Conservation (phyloP, 2,888 invertebrate species). For the Aromia moschata region DNA sequence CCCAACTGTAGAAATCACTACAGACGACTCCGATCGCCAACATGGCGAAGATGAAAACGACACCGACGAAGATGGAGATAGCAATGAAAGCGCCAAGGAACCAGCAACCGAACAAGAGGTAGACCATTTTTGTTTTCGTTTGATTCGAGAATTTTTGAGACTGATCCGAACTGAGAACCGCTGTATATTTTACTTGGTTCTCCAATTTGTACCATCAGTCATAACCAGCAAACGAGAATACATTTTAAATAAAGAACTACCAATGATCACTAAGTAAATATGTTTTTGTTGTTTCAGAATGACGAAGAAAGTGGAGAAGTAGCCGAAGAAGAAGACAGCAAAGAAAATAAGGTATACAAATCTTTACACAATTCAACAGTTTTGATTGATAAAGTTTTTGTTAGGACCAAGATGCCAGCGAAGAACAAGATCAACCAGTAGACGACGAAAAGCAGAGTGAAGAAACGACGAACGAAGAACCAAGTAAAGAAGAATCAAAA, state of each 20-base stretch:
- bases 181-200: not conserved
- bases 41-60: slow-evolving; percentile 50
- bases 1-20: slow-evolving; percentile 56
- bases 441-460: slow-evolving; percentile 58
- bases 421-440: slow-evolving; percentile 46
- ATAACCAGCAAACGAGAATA: too few species aligned
- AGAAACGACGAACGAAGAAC: slow-evolving; percentile 49
- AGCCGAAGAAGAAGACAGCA: slow-evolving; percentile 41
- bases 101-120: slow-evolving; percentile 49
- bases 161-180: not conserved
- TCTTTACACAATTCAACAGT: slow-evolving; percentile 6
- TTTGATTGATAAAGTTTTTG: slow-evolving; percentile 43
- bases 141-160: not conserved
- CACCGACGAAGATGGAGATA: slow-evolving; percentile 50
- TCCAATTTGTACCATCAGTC: too few species aligned
- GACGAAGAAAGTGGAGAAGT: slow-evolving; percentile 36
- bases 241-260: too few species aligned
- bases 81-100: slow-evolving; percentile 46
- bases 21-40: slow-evolving; percentile 59
- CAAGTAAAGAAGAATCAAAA: slow-evolving; percentile 59
- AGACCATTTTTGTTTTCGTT: slow-evolving; percentile 1
- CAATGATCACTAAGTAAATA: too few species aligned
- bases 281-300: too few species aligned
- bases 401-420: slow-evolving; percentile 57
- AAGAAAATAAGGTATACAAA: slow-evolving; percentile 50